Conservation (phyloP, 1,140 invertebrate genomes). For the Trichogramma pretiosum region DNA sequence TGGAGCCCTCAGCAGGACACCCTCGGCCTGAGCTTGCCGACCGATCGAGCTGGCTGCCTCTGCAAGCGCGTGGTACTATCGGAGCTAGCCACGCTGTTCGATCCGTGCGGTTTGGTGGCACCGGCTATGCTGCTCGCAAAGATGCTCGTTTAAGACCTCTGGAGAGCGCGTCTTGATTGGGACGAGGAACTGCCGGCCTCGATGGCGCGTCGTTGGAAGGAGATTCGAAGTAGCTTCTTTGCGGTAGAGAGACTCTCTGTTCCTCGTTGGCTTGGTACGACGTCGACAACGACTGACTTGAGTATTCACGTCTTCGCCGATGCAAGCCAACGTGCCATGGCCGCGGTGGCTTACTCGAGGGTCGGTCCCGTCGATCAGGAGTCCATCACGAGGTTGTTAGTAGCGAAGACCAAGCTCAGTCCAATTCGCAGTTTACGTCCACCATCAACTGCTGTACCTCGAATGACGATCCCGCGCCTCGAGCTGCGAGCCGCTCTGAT, state of each 20-base stretch:
- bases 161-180: not conserved
- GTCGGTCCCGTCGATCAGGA: not conserved
- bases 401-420: not conserved
- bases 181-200: not conserved
- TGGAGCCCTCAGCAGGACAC: not conserved
- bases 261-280: not conserved
- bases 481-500: too few species aligned
- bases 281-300: not conserved
- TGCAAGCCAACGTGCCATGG: not conserved
- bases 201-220: not conserved
- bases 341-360: not conserved
- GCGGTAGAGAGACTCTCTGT: not conserved
- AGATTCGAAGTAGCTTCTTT: not conserved
- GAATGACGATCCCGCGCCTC: not conserved
- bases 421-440: not conserved
- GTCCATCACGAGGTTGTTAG: not conserved
- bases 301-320: not conserved
- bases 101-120: too few species aligned
- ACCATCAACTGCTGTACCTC: not conserved
- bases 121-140: not conserved
- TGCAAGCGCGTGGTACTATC: not conserved
- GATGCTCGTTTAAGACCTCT: not conserved
- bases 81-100: not conserved
- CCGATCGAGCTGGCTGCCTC: not conserved
- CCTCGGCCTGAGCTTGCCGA: not conserved